Conservation (phyloP, 2,113 vertebrate species). For the Cariama cristata region DNA sequence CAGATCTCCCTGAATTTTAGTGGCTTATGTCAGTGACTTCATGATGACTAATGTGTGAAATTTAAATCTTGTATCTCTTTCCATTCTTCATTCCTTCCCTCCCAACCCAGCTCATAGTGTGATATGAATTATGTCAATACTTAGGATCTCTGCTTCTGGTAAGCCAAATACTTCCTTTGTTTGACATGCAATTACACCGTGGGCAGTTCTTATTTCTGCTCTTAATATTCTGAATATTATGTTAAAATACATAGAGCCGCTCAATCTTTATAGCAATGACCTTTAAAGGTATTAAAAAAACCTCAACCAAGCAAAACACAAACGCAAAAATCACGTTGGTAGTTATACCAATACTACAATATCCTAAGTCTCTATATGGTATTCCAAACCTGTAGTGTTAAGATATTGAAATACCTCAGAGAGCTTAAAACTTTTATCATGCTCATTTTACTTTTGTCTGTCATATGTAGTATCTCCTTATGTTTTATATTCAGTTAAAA, state of each 20-base stretch:
- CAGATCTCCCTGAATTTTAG: neutral
- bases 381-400: slow-evolving; percentile 37
- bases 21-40: neutral
- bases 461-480: neutral
- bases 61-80: neutral
- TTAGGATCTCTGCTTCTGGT: slow-evolving; percentile 25
- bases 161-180: neutral
- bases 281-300: neutral
- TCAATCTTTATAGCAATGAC: neutral
- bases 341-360: neutral
- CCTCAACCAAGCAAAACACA: neutral
- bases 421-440: slow-evolving; percentile 18
- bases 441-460: neutral
- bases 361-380: neutral
- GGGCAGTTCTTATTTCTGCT: slow-evolving; percentile 7
- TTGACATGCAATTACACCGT: neutral
- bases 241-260: neutral
- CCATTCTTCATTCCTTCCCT: neutral
- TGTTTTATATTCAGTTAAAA: neutral
- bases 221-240: neutral
- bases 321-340: neutral
- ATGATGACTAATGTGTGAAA: neutral
- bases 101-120: neutral
- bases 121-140: neutral
- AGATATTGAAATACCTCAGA: slow-evolving; percentile 55